Base-by-base conservation (phyloP, 2,888 invertebrate genomes). In the Neoaliturus tenellus region DNA sequence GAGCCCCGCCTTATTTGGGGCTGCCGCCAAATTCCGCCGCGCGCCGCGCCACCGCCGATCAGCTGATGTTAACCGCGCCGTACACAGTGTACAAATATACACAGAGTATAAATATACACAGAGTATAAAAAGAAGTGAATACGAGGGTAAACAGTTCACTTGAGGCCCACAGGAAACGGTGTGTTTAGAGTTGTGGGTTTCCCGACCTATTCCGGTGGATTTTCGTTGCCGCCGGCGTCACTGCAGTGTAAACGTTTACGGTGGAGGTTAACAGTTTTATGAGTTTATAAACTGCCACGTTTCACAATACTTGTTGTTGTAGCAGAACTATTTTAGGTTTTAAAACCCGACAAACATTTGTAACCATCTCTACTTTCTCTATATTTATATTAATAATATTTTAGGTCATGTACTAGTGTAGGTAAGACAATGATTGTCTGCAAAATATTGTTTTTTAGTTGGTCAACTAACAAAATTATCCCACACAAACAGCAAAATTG, bases 1-100 rank as follows among this genome's bases (percentile, higher is more conserved):
- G 78, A 78, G 33, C 51, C 78, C 31, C 78, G 55, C 78, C 78
- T 55, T 78, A 78, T 78, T 78, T 78, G 78, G 78, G 78, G 55
- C 78, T 55, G 55, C n/a, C 51, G 78, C 78, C 78, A 78, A 48
- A 78, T 78, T 55, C 78, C 78, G 33, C 28, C 78, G 78, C 78
- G 78, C 78, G 33, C 28, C 78, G 10, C 3, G 73, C 33, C 23
- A 20, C 51, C 55, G 55, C 78, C 28, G 6, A 39, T 69, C 69
- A 69, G 69, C 39, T 69, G 35, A 35, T 35, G 31, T 20, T 51
- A 51, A 51, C n/a, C 51, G n/a, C 51, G 23, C 5, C n/a, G 69
- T 20, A 5, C 69, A 69, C 35, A 35, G 69, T 1, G 69, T 33
- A 23, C 12, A 33, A 69, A 69, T 39, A 69, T 69, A 69, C 35